Base-by-base conservation (phyloP, 2,113 vertebrate genomes). In the Romanogobio albipinnatus region DNA sequence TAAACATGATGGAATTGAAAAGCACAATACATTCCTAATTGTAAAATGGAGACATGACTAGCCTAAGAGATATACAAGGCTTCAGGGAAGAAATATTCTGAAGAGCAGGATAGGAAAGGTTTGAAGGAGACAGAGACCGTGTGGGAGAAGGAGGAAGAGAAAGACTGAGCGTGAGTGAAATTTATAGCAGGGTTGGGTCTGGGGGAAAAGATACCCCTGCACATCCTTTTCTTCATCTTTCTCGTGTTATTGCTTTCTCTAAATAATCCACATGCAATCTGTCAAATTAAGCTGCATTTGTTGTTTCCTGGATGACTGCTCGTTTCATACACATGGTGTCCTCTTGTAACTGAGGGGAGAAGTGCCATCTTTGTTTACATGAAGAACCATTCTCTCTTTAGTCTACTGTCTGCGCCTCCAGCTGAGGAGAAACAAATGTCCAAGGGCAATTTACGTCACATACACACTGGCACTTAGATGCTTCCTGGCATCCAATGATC, bases 361-460 rank as follows among this genome's bases (percentile, higher is more conserved):
- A 61, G 51, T 58, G 33, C 15, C 58, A 43, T 39, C 45, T 56
- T 66, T 62, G 56, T 75, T 68, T 58, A 81, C 66, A 86, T 49
- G 66, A 74, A 59, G 39, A 74, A 19, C 29, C 9, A 39, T 80
- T 83, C 45, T 64, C 71, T 81, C 76, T 83, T 61, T 85, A 47
- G 33, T 75, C 56, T 75, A 73, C 47, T 33, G 56, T 70, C 43
- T 49, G 15, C 49, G 77, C 56, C 70, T 75, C 77, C 71, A 82
- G 49, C 70, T 33, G 70, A 74, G 61, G 8, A 64, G 61, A 84
- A 82, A 64, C 75, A 86, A 81, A 83, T 2, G 75, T 61, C 81
- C 85, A 80, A 3, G 29, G 68, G 81, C 61, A 76, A 83, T 88
- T 83, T 84, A 76, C 81, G 84, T 88, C 87, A 88, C 87, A 70